phyloP scores from a whole-genome alignment of 2,113 vertebrate species.

The Monopterus albus region DNA sequence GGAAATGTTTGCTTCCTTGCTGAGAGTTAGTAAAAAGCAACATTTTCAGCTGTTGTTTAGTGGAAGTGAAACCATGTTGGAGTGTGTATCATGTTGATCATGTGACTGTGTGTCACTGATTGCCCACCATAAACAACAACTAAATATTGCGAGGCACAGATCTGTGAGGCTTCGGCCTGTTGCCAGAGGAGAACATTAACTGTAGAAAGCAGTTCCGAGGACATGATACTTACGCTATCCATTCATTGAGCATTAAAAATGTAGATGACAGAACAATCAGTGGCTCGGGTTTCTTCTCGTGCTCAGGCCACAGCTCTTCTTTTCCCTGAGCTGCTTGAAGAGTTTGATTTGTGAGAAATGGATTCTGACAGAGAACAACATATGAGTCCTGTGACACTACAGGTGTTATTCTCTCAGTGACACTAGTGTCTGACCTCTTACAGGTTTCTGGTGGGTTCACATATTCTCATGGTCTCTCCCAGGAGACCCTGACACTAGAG shows the following conservation, averaged over 20 bases:
- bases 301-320: conserved; percentile 6
- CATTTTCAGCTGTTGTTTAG: too few relatives aligned
- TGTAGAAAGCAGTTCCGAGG: conserved; percentile 11
- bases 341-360: conserved; percentile 28
- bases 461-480: conserved; percentile 39
- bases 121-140: background rate
- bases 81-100: too few relatives aligned
- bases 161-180: background rate
- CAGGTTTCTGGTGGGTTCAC: conserved; percentile 46
- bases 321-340: conserved; percentile 23
- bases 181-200: conserved; percentile 33
- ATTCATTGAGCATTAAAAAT: conserved; percentile 58
- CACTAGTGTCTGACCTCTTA: conserved; percentile 50
- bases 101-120: too few relatives aligned
- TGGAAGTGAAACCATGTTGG: too few relatives aligned
- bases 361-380: conserved; percentile 39
- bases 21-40: too few relatives aligned
- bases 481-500: conserved; percentile 67
- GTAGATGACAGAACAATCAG: conserved; percentile 18
- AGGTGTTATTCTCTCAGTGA: conserved; percentile 19
- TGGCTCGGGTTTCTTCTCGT: conserved; percentile 2
- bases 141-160: background rate
- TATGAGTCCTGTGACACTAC: conserved; percentile 21
- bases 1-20: too few relatives aligned
- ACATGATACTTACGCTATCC: conserved; percentile 19